Percentiles rank a stretch among this genome's conserved stretches.
Conservation (phyloP, 2,797 vertebrate genomes). For the Enteromius viviparus region DNA sequence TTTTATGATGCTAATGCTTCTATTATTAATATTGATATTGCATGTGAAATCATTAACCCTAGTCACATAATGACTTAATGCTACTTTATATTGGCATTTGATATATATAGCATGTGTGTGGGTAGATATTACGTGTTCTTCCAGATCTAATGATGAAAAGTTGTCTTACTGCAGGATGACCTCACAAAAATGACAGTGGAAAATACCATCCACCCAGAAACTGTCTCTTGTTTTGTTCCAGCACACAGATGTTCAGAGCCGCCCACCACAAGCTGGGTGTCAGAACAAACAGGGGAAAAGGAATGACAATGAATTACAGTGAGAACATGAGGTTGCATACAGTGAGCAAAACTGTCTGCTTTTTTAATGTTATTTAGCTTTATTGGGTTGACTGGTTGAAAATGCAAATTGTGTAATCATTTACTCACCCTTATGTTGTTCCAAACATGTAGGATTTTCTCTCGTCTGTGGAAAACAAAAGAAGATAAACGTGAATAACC, state of each 20-base stretch:
- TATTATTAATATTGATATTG: not conserved
- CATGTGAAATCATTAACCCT: not conserved
- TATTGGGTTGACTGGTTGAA: not conserved
- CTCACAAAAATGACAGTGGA: constrained; percentile 26
- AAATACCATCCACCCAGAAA: constrained; percentile 38
- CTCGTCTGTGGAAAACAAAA: not conserved
- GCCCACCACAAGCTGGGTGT: constrained; percentile 30
- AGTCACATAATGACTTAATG: not conserved
- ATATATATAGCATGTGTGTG: not conserved
- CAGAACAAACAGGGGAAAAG: constrained; percentile 7
- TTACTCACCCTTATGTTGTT: not conserved
- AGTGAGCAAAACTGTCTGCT: not conserved
- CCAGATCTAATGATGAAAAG: not conserved
- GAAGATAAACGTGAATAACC: not conserved
- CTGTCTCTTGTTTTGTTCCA: constrained; percentile 37
- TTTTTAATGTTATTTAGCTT: not conserved
- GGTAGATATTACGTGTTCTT: not conserved
- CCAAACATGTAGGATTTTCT: not conserved
- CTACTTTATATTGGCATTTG: not conserved
- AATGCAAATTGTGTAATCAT: not conserved
- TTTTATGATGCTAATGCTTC: not conserved
- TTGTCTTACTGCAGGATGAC: constrained; percentile 19
- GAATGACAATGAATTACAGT: not conserved
- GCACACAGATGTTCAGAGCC: constrained; percentile 37
- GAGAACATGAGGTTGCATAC: not conserved